phyloP scores from a whole-genome alignment of 2,113 vertebrate species.

The Coregonus clupeaformis region DNA sequence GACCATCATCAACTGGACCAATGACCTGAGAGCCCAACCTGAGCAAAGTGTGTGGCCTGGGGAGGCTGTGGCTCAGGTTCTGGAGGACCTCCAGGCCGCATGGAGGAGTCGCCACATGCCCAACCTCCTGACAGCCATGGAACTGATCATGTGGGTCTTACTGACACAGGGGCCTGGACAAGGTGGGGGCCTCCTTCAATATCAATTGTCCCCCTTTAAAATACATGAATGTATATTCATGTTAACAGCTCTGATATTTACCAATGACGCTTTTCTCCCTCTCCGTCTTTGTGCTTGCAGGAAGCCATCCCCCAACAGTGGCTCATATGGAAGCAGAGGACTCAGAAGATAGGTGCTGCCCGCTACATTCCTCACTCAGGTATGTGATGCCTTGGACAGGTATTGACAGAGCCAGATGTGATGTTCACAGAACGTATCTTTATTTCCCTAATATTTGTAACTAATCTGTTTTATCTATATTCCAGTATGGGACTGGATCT shows the following conservation, averaged over 20 bases:
- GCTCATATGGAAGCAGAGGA: conserved; percentile 77
- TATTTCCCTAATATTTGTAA: background rate
- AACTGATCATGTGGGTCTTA: conserved; percentile 74
- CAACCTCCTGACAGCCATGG: conserved; percentile 71
- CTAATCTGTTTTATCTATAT: conserved; percentile 1
- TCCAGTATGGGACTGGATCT: conserved; percentile 78
- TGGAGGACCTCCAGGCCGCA: conserved; percentile 73
- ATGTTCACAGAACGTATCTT: background rate
- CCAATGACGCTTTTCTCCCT: background rate
- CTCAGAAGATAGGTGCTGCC: conserved; percentile 70
- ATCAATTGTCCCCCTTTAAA: background rate
- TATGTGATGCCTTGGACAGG: conserved; percentile 31
- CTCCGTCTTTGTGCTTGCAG: conserved; percentile 46
- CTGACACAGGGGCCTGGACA: conserved; percentile 67
- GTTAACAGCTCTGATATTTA: background rate
- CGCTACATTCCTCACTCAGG: conserved; percentile 73
- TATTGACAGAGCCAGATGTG: background rate
- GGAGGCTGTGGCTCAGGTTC: conserved; percentile 61
- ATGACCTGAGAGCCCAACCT: conserved; percentile 70
- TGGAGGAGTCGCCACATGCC: conserved; percentile 69
- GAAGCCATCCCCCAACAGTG: conserved; percentile 73
- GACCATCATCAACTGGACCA: conserved; percentile 67
- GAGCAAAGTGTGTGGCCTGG: conserved; percentile 78
- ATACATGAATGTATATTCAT: background rate
- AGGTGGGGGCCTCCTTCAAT: conserved; percentile 52